Base-by-base conservation (phyloP, 2,113 vertebrate genomes). In the Psilopogon haemacephalus region DNA sequence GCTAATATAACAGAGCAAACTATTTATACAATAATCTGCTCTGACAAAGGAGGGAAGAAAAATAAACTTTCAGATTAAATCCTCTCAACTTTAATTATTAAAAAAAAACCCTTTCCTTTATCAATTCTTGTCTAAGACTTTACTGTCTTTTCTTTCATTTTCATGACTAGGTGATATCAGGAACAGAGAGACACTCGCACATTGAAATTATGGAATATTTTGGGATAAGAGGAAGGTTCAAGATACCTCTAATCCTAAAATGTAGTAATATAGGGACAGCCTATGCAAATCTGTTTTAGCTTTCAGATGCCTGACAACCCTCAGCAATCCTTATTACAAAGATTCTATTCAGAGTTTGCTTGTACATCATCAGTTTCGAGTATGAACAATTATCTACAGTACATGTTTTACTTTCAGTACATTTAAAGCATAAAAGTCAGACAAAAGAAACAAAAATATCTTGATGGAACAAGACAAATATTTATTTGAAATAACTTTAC, bases 231-330 rank as follows among this genome's bases (percentile, higher is more conserved):
- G 37, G 6, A 84, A 40, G 2, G 1, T 84, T 12, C 32, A 40
- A 27, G 24, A 52, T 78, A 32, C 11, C 9, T 72, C 48, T 68
- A 4, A 48, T 35, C 6, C 27, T 82, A 58, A 74, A 48, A 44
- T 0, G 0, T 38, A 27, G 59, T 72, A 30, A 38, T 7, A 55
- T 7, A 79, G 9, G 5, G 16, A 63, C 5, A 58, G 2, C 9
- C 50, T 58, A 18, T 30, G 27, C 13, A 86, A 76, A 65, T 73
- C 19, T 62, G 33, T 33, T 74, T 64, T 50, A 54, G 6, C 11
- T 68, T 83, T 64, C 26, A 50, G 15, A 16, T 60, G 7, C 15
- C 33, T 67, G 20, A 84, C 10, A 74, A 35, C 6, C 20, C 18
- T 63, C 16, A 50, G 6, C 5, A 40, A 15, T 44, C 5, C 37